Evolutionary conservation across 30 jellyfish, hydroid and myxozoan genomes (phyloP).

Genomic region (Aurelia aurita): DNA sequence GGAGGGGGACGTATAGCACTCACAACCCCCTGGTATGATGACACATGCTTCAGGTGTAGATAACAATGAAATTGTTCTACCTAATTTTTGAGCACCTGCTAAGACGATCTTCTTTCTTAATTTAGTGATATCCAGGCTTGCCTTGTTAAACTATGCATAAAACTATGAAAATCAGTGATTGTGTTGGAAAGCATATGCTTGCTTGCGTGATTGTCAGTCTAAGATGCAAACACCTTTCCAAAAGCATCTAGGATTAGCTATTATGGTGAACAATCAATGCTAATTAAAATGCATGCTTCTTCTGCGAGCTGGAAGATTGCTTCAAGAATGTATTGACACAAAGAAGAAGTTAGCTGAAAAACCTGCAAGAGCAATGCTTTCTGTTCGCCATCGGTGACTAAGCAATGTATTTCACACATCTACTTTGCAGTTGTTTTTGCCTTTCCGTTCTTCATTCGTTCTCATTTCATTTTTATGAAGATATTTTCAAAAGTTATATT

Average conservation of each 20-base stretch:
- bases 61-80: not conserved
- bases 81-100: constrained; percentile 36
- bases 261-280: not conserved
- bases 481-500: too few species aligned
- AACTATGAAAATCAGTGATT: constrained; percentile 41
- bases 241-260: not conserved
- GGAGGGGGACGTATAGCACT: not conserved
- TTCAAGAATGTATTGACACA: too few species aligned
- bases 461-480: too few species aligned
- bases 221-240: not conserved
- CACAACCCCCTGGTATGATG: constrained; percentile 3
- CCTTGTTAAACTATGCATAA: constrained; percentile 19
- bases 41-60: not conserved
- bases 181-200: constrained; percentile 29
- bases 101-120: not conserved
- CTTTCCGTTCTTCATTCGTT: too few species aligned
- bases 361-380: too few species aligned
- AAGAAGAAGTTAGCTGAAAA: too few species aligned
- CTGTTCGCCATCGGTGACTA: too few species aligned
- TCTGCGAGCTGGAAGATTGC: not conserved
- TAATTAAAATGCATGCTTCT: not conserved
- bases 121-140: constrained; percentile 1
- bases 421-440: too few species aligned
- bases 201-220: constrained; percentile 1
- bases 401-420: too few species aligned